phyloP scores from a whole-genome alignment of 2,113 vertebrate genomes.

The Grus americana region DNA sequence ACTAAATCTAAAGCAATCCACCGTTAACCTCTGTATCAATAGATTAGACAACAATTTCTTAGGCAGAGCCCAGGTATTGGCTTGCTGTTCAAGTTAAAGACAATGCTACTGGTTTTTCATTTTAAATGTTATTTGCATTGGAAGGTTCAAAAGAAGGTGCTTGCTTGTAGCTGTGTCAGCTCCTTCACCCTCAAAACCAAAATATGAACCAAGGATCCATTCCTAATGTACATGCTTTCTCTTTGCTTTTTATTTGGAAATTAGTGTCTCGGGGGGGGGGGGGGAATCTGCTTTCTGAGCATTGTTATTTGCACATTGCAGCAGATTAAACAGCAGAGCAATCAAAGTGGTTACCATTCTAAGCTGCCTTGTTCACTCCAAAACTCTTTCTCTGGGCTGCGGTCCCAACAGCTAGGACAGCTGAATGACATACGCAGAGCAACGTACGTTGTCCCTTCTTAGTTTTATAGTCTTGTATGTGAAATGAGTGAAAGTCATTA shows the following conservation, averaged over 20 bases:
- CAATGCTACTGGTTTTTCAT: not conserved
- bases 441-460: accelerated
- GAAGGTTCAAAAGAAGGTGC: not conserved
- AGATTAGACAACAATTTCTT: not conserved
- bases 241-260: not conserved
- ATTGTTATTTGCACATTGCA: not conserved
- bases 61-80: not conserved
- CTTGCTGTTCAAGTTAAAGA: not conserved
- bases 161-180: not conserved
- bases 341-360: not conserved
- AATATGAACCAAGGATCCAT: not conserved
- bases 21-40: not conserved
- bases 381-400: not conserved
- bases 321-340: not conserved
- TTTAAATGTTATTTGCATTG: not conserved
- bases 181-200: not conserved
- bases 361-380: not conserved
- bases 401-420: not conserved
- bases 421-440: not conserved
- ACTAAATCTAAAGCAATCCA: not conserved
- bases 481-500: not conserved
- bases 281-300: not conserved
- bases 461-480: not conserved
- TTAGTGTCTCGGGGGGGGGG: not conserved
- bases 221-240: not conserved